phyloP scores from a whole-genome alignment of 1,140 invertebrate genomes.

The Drosophila aff. region DNA sequence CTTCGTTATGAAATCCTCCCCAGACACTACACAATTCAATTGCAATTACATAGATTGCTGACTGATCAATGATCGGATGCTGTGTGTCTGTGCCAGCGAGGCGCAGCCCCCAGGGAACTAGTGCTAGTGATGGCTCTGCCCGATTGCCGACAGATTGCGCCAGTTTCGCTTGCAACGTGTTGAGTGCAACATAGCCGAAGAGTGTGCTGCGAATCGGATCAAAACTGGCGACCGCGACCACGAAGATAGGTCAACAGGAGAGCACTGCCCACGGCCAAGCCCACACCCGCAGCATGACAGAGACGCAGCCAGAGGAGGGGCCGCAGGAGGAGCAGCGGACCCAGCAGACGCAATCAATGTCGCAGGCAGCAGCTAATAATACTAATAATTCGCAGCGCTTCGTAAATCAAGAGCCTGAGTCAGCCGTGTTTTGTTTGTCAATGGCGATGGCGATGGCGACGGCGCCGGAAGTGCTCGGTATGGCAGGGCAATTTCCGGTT shows the following conservation, averaged over 20 bases:
- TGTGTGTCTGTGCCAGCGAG: slow-evolving; percentile 40
- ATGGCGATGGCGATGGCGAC: slow-evolving; percentile 11
- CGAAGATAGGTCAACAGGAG: slow-evolving; percentile 69
- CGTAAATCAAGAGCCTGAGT: slow-evolving; percentile 57
- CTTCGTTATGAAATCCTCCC: slow-evolving; percentile 20
- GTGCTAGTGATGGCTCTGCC: slow-evolving; percentile 27
- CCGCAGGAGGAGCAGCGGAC: slow-evolving; percentile 9
- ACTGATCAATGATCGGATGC: slow-evolving; percentile 64
- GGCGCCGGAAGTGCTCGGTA: slow-evolving; percentile 56
- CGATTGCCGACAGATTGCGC: slow-evolving; percentile 60
- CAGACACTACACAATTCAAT: slow-evolving; percentile 26
- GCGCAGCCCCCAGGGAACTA: slow-evolving; percentile 38
- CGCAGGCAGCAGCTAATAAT: slow-evolving; percentile 55
- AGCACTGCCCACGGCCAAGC: slow-evolving; percentile 29
- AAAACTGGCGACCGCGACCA: slow-evolving; percentile 5
- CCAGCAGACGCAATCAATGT: slow-evolving; percentile 19
- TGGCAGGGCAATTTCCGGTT: slow-evolving; percentile 54
- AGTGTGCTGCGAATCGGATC: slow-evolving; percentile 14
- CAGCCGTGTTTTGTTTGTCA: slow-evolving; percentile 53
- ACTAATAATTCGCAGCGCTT: slow-evolving; percentile 58
- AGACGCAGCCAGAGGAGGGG: slow-evolving; percentile 9
- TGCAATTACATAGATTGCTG: slow-evolving; percentile 56
- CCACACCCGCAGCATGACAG: slow-evolving; percentile 19
- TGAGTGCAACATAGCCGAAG: slow-evolving; percentile 61
- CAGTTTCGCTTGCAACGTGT: slow-evolving; percentile 73